Evolutionary conservation across 2,888 invertebrate species (phyloP).

Genomic region (Athalia circularis): DNA sequence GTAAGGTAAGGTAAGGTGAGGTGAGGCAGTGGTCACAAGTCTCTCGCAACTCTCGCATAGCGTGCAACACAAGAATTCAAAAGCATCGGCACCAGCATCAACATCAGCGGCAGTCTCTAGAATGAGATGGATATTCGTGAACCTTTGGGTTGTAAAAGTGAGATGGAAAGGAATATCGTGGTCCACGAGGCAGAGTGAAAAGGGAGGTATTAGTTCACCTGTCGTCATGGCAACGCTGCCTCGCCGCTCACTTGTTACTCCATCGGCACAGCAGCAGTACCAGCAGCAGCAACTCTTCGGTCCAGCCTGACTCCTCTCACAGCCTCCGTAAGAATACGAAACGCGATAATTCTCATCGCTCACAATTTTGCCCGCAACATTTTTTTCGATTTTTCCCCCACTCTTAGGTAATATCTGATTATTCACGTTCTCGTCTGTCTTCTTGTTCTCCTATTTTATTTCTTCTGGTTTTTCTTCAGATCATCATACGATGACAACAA

Average conservation of each 20-base stretch:
- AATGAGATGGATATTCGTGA: too few species aligned
- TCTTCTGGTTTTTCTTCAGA: neutral
- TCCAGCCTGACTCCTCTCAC: slow-evolving; percentile 62
- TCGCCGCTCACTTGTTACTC: slow-evolving; percentile 73
- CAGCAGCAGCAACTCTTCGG: slow-evolving; percentile 55
- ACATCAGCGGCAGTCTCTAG: neutral
- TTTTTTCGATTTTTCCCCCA: neutral
- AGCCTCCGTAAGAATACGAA: slow-evolving; percentile 66
- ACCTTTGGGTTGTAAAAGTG: slow-evolving; percentile 1
- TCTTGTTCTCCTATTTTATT: neutral
- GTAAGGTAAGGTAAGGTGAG: neutral
- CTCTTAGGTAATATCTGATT: neutral
- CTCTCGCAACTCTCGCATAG: neutral
- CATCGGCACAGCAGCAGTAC: slow-evolving; percentile 64
- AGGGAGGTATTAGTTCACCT: slow-evolving; percentile 69
- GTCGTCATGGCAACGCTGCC: slow-evolving; percentile 74
- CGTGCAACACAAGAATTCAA: neutral
- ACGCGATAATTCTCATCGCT: slow-evolving; percentile 43
- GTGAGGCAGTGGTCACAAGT: neutral
- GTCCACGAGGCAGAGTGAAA: slow-evolving; percentile 48
- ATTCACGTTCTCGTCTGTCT: neutral
- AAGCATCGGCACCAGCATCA: neutral
- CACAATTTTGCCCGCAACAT: neutral
- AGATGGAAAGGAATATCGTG: slow-evolving; percentile 24
- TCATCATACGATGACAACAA: too few species aligned